phyloP scores from a whole-genome alignment of 2,888 invertebrate species.

The Marasmarcha lunaedactyla region DNA sequence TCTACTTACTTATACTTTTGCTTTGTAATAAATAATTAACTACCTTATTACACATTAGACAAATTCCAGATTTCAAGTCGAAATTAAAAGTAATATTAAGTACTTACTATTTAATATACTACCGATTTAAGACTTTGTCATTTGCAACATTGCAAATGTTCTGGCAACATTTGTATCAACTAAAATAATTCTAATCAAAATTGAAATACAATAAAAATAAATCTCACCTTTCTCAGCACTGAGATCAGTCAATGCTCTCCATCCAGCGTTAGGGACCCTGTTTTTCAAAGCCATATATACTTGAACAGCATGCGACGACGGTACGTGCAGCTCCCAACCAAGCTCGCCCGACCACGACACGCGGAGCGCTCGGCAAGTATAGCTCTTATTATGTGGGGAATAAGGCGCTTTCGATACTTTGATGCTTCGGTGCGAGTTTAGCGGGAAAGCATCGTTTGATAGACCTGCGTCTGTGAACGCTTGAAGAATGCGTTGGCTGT shows the following conservation, averaged over 20 bases:
- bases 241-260: conserved; percentile 87
- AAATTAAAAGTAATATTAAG: no score
- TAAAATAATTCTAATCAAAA: no score
- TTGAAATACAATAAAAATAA: no score
- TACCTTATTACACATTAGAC: no score
- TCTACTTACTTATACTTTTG: no score
- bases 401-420: conserved; percentile 38
- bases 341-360: conserved; percentile 90
- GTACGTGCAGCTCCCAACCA: conserved; percentile 90
- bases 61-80: no score
- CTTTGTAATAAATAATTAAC: no score
- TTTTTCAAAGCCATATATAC: conserved; percentile 75
- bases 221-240: conserved; percentile 88
- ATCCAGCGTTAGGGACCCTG: conserved; percentile 83
- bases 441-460: conserved; percentile 59
- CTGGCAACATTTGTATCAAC: no score
- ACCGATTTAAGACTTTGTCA: no score
- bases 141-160: no score
- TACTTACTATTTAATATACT: no score
- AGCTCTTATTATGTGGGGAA: conserved; percentile 38
- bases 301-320: conserved; percentile 73
- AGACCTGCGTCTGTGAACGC: conserved; percentile 53
- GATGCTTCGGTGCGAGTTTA: conserved; percentile 52
- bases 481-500: conserved; percentile 56
- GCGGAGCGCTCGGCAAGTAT: conserved; percentile 75